Evolutionary conservation across 2,888 invertebrate species (phyloP).

Genomic region (Eremobia ochroleuca): DNA sequence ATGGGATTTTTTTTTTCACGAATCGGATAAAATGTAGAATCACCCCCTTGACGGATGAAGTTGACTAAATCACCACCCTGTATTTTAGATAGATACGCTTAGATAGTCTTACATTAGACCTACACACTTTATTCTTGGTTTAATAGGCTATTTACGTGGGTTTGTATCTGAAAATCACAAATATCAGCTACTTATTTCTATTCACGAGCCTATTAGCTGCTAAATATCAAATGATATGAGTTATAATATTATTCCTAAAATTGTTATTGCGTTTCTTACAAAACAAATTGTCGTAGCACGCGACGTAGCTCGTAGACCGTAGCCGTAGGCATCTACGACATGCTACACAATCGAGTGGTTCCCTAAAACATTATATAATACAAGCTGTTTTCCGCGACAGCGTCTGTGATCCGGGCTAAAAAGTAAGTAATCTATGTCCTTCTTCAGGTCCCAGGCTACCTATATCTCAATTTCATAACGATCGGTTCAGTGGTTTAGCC

Average conservation of each 20-base stretch:
- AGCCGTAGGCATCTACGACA: slow-evolving; percentile 32
- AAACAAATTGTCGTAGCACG: slow-evolving; percentile 4
- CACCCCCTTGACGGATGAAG: too few species aligned
- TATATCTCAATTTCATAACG: not conserved
- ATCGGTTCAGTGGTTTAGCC: not conserved
- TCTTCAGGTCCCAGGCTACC: not conserved
- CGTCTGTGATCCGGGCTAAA: not conserved
- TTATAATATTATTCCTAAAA: not conserved
- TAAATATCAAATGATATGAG: too few species aligned
- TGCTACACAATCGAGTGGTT: slow-evolving; percentile 1
- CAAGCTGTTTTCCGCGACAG: not conserved
- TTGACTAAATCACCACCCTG: too few species aligned
- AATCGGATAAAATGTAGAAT: too few species aligned
- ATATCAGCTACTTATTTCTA: not conserved
- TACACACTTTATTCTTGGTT: too few species aligned
- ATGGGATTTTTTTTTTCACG: too few species aligned
- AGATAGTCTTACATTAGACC: not conserved
- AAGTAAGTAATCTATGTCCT: not conserved
- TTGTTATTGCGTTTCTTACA: not conserved
- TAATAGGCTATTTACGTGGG: not conserved
- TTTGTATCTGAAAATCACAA: not conserved
- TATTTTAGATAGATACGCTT: not conserved
- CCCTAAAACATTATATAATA: not conserved
- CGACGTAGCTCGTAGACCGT: slow-evolving; percentile 15
- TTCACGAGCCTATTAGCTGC: not conserved